Evolutionary conservation across 2,888 invertebrate species (phyloP), one percentile per base, ranked within the genome.

Genomic region (Epinotia bilunana): DNA sequence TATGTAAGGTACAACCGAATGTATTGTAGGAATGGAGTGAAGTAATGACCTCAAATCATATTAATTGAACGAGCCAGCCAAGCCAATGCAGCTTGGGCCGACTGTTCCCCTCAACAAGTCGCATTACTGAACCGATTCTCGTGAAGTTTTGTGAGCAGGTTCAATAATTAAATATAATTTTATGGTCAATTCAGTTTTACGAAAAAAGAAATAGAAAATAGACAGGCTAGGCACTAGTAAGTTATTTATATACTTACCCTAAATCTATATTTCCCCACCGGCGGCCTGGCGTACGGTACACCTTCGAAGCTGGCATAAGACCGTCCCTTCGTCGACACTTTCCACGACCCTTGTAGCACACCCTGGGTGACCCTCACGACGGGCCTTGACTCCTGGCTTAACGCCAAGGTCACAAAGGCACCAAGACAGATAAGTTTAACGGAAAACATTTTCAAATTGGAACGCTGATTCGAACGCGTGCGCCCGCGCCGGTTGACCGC

Each of bases 281-380:
- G 96, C 16, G 96, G 95, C 70, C 94, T 86, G 0, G 96, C 96
- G 80, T 96, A 97, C 0, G 96, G 96, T 64, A 97, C 90, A 0
- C 96, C 96, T 79, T 95, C 92, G 80, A 96, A 96, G 55, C 95
- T 95, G 11, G 95, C 95, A 78, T 91, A 95, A 0, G 85, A 82
- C 78, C 94, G 83, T 28, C 93, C 91, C 63, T 90, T 88, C 1
- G 88, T 85, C 0, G 94, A 91, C 1, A 85, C 81, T 73, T 88
- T 90, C 94, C 93, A 94, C 0, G 87, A 71, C 0, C 94, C 94
- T 69, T 88, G 89, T 0, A 94, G 76, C 0, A 88, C 69, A 0
- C 94, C 94, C 71, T 90, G 85, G 2, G 86, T 79, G 0, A 93
- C 85, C 72, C 89, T 85, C 2, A 92, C 88, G 1, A 87, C 80